Conservation (phyloP, 2,113 vertebrate species). For the Isichthys henryi region DNA sequence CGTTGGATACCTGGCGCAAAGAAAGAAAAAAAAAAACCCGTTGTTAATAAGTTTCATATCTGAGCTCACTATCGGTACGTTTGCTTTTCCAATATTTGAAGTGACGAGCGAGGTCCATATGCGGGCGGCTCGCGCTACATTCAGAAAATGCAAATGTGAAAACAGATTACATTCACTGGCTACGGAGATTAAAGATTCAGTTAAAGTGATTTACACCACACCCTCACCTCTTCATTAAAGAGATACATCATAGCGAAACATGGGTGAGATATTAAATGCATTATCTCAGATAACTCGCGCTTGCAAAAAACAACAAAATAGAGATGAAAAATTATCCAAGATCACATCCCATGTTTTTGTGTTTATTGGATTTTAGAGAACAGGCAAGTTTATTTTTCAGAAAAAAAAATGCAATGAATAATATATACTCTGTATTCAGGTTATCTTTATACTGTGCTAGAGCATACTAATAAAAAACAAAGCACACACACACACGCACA, state of each 20-base stretch:
- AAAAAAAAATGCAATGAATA: not conserved
- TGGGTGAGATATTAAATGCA: not conserved
- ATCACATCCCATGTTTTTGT: not conserved
- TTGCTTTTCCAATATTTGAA: not conserved
- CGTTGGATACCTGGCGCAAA: not conserved
- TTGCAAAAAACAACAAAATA: conserved; percentile 8
- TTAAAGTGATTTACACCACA: not conserved
- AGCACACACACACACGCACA: not conserved
- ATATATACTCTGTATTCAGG: not conserved
- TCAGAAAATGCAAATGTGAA: not conserved
- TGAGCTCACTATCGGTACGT: not conserved
- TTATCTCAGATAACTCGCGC: not conserved
- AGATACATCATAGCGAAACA: not conserved
- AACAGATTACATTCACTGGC: not conserved
- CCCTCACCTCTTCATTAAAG: not conserved
- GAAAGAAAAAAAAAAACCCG: not conserved
- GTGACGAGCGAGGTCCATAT: not conserved
- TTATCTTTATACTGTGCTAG: not conserved
- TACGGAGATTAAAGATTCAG: not conserved
- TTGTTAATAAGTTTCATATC: not conserved
- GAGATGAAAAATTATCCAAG: conserved; percentile 11
- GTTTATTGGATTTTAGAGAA: conserved; percentile 5
- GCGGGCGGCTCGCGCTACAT: not conserved
- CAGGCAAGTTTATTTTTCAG: not conserved
- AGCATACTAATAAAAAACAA: not conserved